Conservation (phyloP, 1,140 invertebrate genomes). For the Metopolophium dirhodum region DNA sequence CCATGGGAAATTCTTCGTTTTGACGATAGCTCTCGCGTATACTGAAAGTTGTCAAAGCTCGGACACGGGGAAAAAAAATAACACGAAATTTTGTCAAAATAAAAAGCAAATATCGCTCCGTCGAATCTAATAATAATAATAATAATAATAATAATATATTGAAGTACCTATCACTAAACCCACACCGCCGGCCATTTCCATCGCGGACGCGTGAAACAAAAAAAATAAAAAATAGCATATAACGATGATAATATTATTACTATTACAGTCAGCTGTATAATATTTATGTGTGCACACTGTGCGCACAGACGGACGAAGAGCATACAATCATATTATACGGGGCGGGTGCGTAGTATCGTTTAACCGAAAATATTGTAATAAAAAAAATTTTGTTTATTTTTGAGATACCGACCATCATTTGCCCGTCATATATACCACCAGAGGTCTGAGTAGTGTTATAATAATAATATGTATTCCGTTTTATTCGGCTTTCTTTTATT, state of each 20-base stretch:
- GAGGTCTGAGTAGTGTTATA: not conserved
- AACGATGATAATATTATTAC: not conserved
- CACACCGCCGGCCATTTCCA: not conserved
- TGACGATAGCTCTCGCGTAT: not conserved
- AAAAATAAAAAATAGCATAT: not conserved
- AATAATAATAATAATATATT: not conserved
- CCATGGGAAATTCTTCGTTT: conserved; percentile 34
- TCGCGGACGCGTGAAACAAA: not conserved
- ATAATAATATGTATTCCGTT: not conserved
- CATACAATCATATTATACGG: not conserved
- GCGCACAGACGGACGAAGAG: not conserved
- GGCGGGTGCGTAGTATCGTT: not conserved
- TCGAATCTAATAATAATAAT: conserved; percentile 1
- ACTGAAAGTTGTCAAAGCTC: not conserved
- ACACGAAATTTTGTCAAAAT: not conserved
- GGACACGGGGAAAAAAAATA: not conserved
- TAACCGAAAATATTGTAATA: not conserved
- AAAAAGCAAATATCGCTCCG: not conserved
- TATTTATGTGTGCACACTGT: not conserved
- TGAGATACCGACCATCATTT: not conserved
- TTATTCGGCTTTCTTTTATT: not conserved
- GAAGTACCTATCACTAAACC: not conserved
- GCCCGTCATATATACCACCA: not conserved
- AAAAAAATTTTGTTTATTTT: not conserved
- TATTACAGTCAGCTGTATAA: not conserved